Conservation (phyloP, 2,113 vertebrate species). For the Puma concolor region DNA sequence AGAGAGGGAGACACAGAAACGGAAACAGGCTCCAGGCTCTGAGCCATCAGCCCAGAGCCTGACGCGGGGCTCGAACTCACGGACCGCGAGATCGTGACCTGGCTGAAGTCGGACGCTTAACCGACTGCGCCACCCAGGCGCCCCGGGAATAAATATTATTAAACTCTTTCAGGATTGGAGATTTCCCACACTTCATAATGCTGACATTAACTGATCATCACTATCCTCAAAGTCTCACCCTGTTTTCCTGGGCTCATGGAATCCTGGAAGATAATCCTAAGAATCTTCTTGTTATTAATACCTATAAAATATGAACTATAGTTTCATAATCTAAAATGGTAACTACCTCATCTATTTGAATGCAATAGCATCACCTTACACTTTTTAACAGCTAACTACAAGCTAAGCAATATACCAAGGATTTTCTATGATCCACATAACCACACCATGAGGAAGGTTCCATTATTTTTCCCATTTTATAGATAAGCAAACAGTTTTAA, state of each 20-base stretch:
- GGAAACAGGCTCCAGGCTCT: too few relatives aligned
- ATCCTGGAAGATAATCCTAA: not conserved
- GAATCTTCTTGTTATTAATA: not conserved
- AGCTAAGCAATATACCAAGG: not conserved
- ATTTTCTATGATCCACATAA: not conserved
- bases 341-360: not conserved
- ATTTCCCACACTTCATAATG: not conserved
- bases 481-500: not conserved
- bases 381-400: not conserved
- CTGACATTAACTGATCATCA: not conserved
- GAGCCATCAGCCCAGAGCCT: too few relatives aligned
- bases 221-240: not conserved
- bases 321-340: not conserved
- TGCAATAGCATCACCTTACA: not conserved
- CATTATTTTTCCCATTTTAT: not conserved
- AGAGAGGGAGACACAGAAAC: too few relatives aligned
- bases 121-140: too few relatives aligned
- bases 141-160: not conserved
- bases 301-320: not conserved
- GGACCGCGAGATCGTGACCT: too few relatives aligned
- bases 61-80: too few relatives aligned
- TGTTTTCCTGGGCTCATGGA: not conserved
- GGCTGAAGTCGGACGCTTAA: too few relatives aligned
- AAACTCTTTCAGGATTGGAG: not conserved
- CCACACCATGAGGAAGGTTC: not conserved